These are phyloP conservation scores for Prolemur simus DNA, from an alignment of 2,113 vertebrate genomes.

Conservation along the genomic window DNA sequence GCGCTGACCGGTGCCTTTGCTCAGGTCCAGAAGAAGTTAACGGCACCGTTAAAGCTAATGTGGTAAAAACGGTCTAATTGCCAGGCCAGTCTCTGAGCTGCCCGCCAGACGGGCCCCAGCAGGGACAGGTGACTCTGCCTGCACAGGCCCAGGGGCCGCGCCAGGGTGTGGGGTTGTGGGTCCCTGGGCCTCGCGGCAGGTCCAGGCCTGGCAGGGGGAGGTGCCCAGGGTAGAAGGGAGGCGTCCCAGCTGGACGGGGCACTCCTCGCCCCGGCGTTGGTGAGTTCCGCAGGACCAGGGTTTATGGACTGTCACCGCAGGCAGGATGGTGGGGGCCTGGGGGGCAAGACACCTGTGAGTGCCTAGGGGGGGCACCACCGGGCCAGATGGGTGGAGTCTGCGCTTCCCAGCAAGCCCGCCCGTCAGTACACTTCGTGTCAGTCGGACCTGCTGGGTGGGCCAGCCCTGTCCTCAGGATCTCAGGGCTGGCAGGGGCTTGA, in stretches of 20 bases:
- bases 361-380: neutral
- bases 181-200: too few relatives aligned
- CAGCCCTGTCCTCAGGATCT: neutral
- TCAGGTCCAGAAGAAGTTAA: neutral
- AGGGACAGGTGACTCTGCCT: neutral
- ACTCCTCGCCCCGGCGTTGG: neutral
- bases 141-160: neutral
- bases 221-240: neutral
- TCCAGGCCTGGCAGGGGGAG: neutral
- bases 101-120: neutral
- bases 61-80: neutral
- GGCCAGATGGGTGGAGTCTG: neutral
- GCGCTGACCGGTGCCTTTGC: neutral
- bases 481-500: neutral
- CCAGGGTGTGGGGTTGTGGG: neutral
- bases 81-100: neutral
- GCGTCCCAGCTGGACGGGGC: accelerated
- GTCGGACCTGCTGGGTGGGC: neutral
- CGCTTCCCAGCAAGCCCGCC: accelerated
- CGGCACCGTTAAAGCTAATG: slow-evolving; percentile 40
- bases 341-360: accelerated
- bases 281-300: neutral
- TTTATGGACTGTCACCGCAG: accelerated
- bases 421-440: accelerated
- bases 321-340: neutral